phyloP scores from a whole-genome alignment of 1,140 invertebrate species.

The Cataglyphis hispanica region DNA sequence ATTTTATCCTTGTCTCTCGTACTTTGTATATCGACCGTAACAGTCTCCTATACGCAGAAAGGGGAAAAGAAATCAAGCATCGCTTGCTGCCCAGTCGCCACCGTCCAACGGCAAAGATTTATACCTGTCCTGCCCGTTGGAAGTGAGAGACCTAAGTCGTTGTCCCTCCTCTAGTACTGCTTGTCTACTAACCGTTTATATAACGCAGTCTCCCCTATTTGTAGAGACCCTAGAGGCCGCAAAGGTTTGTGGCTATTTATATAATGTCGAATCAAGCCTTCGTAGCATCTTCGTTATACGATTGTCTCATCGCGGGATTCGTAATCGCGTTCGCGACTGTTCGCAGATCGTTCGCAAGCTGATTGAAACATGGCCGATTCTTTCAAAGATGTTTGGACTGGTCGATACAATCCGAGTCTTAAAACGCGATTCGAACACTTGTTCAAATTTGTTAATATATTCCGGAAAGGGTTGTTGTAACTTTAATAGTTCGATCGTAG shows the following conservation, averaged over 20 bases:
- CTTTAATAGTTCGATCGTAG: background rate
- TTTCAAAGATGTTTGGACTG: background rate
- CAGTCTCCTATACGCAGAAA: background rate
- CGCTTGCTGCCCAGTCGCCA: slow-evolving; percentile 13
- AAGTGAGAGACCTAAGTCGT: slow-evolving; percentile 50
- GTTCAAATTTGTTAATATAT: background rate
- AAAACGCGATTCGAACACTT: background rate
- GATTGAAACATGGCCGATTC: background rate
- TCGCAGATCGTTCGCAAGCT: background rate
- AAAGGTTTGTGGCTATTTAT: slow-evolving; percentile 59
- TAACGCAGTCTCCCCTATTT: slow-evolving; percentile 51
- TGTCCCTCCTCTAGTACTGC: slow-evolving; percentile 56
- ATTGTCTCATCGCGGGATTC: slow-evolving; percentile 27
- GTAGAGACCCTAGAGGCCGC: slow-evolving; percentile 56
- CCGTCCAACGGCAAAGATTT: slow-evolving; percentile 51
- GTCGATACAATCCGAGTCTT: background rate
- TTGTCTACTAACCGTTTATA: slow-evolving; percentile 64
- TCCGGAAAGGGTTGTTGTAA: background rate
- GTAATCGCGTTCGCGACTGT: background rate
- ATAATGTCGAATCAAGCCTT: slow-evolving; percentile 53
- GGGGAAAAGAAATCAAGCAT: slow-evolving; percentile 34
- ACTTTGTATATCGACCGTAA: slow-evolving; percentile 5
- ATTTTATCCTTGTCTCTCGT: slow-evolving; percentile 2
- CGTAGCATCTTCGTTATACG: slow-evolving; percentile 37
- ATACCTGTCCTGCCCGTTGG: slow-evolving; percentile 40